Evolutionary conservation across 2,113 vertebrate genomes (phyloP), one percentile per base, ranked within the genome.

Genomic region (Reinhardtius hippoglossoides): DNA sequence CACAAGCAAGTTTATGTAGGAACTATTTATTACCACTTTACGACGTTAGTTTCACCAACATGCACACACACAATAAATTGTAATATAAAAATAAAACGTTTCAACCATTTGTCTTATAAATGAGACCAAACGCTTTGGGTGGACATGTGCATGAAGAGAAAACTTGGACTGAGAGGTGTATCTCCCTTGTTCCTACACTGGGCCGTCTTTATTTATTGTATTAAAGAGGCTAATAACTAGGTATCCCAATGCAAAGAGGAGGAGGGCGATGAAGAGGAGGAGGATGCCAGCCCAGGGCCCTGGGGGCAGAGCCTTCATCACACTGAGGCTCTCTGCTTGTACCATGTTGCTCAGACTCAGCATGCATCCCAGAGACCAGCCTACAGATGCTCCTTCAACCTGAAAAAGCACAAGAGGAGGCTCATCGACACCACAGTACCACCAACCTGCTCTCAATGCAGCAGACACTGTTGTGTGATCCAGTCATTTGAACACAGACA

Each of bases 281-380:
- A 96, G 0, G 0, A 93, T 76, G 0, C 90, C 90, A 8, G 16
- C 70, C 96, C 96, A 97, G n/a, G 92, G 10, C 1, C 83, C 79
- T 2, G 76, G 42, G 0, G 31, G 4, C 0, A 94, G 81, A 0
- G 90, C 91, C 86, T 91, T 95, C 57, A 93, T 15, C 54, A 4
- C 0, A 0, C 0, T 59, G 0, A 88, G 81, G 0, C 63, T 74
- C 77, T 96, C 91, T 0, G 89, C 91, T 0, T 95, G 96, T 62
- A 98, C 74, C 84, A 92, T 84, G 76, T 88, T 94, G 78, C 95
- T 98, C 60, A 95, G 89, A 78, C 87, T 96, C 44, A 98, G 93
- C 96, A 97, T 96, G 89, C 95, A 97, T 18, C 97, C 97, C 85
- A 98, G 88, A 0, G 96, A 93, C 97, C 97, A 98, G 83, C 96